Base-by-base conservation (phyloP, 64 coral and sea anemone genomes). In the Porites australiensis region DNA sequence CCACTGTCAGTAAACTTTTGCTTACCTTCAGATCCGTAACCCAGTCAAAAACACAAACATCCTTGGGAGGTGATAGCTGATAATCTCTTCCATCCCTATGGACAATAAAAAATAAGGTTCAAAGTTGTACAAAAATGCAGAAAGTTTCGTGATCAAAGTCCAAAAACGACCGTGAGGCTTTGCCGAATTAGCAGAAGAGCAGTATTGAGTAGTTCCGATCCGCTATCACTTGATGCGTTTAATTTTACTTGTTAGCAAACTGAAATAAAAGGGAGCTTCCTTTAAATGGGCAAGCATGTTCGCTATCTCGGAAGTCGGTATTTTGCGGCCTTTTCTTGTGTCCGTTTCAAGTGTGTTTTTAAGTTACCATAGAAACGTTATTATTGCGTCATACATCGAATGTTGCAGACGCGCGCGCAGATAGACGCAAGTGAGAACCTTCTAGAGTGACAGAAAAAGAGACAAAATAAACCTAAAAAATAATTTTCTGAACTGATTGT, bases 61-160 rank as follows among this genome's bases (percentile, higher is more conserved):
- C 89, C 22, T 58, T 69, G 11, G 54, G 78, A 91, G 89, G 89
- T 0, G 54, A 91, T 7, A 91, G 57, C 67, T 83, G 79, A 72
- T 83, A 91, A 58, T 84, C 69, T 71, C 84, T 84, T 83, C 79
- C 89, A 63, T 91, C 79, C 6, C 84, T 83, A 64, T 79, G 83
- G 44, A 21, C 50, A 81, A 90, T 43, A 65, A 68, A 84, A 37
- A 69, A 53, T 50, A 53, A 50, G 18, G 51, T 6, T 48, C 27
- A 45, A 19, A 15, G 79, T 82, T 43, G n/a, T 10, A 48, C 7
- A 48, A 82, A 63, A 46, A 12, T 60, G n/a, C 51, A 6, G 62
- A 84, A 69, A 13, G 81, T 52, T 68, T 6, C 7, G 18, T 11
- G 8, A 68, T 2, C 6, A 22, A 68, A 84, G 13, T 57, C 54